Conservation (phyloP, 53 echinoderm and acorn worm species). For the Antedon mediterranea region DNA sequence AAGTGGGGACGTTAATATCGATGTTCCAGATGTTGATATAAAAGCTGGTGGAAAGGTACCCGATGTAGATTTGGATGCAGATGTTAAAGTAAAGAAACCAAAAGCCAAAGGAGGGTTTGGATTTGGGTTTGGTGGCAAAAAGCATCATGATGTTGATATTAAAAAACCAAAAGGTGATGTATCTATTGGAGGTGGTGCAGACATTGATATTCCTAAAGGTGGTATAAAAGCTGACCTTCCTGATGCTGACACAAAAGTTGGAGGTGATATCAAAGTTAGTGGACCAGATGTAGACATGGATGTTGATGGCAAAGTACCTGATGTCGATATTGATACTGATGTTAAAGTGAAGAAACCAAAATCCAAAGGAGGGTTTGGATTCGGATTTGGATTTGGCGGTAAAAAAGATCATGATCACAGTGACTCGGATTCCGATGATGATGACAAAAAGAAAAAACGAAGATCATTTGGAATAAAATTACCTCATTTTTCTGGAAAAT, state of each 20-base stretch:
- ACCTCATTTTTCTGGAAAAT: not conserved
- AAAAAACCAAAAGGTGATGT: slow-evolving; percentile 3
- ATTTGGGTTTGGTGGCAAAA: slow-evolving; percentile 14
- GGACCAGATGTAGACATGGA: slow-evolving; percentile 18
- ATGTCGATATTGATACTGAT: not conserved
- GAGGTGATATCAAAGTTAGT: slow-evolving; percentile 19
- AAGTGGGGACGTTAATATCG: too few relatives aligned
- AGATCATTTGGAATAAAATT: too few relatives aligned
- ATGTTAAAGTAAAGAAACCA: slow-evolving; percentile 10
- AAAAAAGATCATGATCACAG: slow-evolving; percentile 2
- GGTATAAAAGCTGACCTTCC: slow-evolving; percentile 21
- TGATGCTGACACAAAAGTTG: slow-evolving; percentile 16
- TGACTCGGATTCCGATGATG: too few relatives aligned
- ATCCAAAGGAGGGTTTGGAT: slow-evolving; percentile 28
- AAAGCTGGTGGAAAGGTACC: slow-evolving; percentile 6
- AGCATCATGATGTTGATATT: slow-evolving; percentile 10
- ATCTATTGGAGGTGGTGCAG: slow-evolving; percentile 16
- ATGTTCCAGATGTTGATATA: not conserved
- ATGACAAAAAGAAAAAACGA: too few relatives aligned
- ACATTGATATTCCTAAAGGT: slow-evolving; percentile 21
- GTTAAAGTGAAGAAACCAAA: slow-evolving; percentile 18
- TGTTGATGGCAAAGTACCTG: slow-evolving; percentile 4
- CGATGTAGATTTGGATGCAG: slow-evolving; percentile 6
- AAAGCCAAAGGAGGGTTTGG: slow-evolving; percentile 24
- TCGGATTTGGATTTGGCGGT: slow-evolving; percentile 40